These are phyloP conservation scores for Drosophila subpulchrella DNA, from an alignment of 1,140 invertebrate genomes.

Conservation along the genomic window DNA sequence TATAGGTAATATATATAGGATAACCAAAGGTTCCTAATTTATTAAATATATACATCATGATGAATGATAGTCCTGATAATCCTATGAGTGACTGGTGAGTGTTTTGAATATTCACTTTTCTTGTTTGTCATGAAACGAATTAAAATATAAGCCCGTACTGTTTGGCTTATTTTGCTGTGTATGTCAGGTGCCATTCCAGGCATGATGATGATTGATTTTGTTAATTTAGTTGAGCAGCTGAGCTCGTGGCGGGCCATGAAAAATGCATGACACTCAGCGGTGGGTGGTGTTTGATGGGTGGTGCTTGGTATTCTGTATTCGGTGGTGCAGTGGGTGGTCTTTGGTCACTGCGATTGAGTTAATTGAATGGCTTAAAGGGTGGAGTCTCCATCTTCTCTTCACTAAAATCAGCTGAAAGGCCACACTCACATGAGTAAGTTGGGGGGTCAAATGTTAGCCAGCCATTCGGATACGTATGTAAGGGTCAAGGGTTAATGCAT, in stretches of 20 bases:
- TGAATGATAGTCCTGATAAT: neutral
- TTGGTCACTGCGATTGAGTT: conserved; percentile 30
- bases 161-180: conserved; percentile 1
- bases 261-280: conserved; percentile 39
- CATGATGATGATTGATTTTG: conserved; percentile 68
- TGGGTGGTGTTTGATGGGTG: neutral
- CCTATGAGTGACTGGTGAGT: neutral
- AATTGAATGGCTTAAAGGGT: conserved; percentile 15
- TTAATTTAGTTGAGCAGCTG: conserved; percentile 62
- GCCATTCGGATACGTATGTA: neutral
- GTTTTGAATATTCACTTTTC: neutral
- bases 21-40: no score
- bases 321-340: neutral
- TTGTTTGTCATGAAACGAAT: neutral
- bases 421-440: neutral
- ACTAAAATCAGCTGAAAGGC: neutral
- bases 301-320: neutral
- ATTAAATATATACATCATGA: neutral
- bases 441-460: conserved; percentile 1
- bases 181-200: conserved; percentile 17
- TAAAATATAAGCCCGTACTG: neutral
- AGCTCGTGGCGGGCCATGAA: conserved; percentile 41
- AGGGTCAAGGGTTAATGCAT: neutral
- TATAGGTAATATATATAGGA: no score
- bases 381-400: neutral